Evolutionary conservation across 2,113 vertebrate genomes (phyloP).

Genomic region (Xenus cinereus): DNA sequence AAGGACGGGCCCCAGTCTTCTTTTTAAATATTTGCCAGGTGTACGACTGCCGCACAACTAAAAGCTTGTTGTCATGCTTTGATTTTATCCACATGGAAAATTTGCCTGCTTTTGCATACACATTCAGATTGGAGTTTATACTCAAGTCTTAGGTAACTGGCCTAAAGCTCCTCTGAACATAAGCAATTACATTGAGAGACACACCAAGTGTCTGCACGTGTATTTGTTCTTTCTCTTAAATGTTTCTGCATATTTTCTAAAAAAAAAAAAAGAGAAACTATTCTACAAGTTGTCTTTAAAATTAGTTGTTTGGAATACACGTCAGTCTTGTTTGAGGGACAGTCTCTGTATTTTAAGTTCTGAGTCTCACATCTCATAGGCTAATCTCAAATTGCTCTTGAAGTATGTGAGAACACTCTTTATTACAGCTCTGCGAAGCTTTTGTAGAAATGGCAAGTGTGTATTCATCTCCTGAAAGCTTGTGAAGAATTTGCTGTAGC

Average conservation of each 20-base stretch:
- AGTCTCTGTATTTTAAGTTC: background rate
- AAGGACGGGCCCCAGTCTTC: background rate
- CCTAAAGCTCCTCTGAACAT: background rate
- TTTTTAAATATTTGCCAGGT: background rate
- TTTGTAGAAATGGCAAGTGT: constrained; percentile 41
- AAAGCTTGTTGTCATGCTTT: background rate
- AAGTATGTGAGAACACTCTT: constrained; percentile 5
- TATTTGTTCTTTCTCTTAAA: background rate
- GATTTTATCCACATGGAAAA: background rate
- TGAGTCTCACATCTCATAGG: background rate
- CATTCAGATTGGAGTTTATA: background rate
- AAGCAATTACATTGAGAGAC: background rate
- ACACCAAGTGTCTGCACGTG: background rate
- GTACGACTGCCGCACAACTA: background rate
- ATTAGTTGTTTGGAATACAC: background rate
- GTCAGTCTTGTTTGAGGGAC: background rate
- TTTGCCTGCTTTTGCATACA: background rate
- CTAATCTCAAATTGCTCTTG: constrained; percentile 12
- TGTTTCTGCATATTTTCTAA: background rate
- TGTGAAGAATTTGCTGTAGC: constrained; percentile 48
- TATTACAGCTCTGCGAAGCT: constrained; percentile 16
- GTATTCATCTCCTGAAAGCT: constrained; percentile 40
- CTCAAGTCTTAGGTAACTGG: background rate
- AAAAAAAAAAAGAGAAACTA: background rate
- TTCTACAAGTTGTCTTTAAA: background rate